Evolutionary conservation across 2,888 invertebrate species (phyloP).

Genomic region (Drosophila mimetica): DNA sequence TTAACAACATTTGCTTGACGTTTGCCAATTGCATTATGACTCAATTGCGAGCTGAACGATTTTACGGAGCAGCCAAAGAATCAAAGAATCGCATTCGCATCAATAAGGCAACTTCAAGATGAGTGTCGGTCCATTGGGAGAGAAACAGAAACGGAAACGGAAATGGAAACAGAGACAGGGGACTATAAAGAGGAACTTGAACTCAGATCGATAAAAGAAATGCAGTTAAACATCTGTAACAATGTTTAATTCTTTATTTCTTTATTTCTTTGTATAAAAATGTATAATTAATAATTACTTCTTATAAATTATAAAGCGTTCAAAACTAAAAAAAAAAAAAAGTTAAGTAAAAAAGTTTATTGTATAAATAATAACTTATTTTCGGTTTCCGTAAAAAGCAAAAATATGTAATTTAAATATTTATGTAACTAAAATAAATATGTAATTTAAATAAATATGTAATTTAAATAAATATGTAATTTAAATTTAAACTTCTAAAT

Average conservation of each 20-base stretch:
- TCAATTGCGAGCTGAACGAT: conserved; percentile 76
- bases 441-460: no score
- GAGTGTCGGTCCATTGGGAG: conserved; percentile 40
- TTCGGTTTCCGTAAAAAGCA: no score
- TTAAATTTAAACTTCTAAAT: no score
- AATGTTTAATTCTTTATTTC: neutral
- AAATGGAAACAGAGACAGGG: conserved; percentile 17
- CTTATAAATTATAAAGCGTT: no score
- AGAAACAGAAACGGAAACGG: conserved; percentile 19
- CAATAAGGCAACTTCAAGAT: conserved; percentile 33
- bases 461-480: no score
- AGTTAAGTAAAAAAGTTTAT: no score
- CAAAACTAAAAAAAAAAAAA: no score
- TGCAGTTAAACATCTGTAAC: conserved; percentile 5
- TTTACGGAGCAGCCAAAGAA: conserved; percentile 53
- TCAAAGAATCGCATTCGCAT: conserved; percentile 21
- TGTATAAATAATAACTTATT: no score
- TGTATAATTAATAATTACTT: no score
- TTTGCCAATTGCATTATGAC: conserved; percentile 80
- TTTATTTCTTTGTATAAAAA: no score
- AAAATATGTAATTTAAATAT: no score
- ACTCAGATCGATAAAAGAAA: conserved; percentile 11
- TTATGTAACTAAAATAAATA: no score
- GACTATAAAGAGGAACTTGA: conserved; percentile 1
- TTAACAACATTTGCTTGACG: conserved; percentile 78